These are phyloP conservation scores for Otolemur crassicaudatus DNA, from an alignment of 2,797 vertebrate genomes.

Conservation along the genomic window DNA sequence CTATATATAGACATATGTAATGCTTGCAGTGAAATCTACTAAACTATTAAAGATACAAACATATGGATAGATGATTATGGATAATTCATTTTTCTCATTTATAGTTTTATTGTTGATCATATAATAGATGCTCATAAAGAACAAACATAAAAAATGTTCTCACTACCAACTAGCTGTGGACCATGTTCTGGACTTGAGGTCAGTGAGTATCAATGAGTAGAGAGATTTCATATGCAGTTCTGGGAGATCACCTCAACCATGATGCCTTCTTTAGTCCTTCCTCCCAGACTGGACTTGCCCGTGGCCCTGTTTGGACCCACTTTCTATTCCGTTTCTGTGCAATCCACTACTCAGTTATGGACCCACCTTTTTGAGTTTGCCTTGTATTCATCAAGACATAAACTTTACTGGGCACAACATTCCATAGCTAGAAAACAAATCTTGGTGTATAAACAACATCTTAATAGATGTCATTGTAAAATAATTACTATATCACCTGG, in stretches of 20 bases:
- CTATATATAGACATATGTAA: neutral
- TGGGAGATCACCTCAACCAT: neutral
- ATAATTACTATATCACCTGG: neutral
- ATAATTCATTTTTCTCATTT: neutral
- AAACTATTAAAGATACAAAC: neutral
- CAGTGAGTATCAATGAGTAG: neutral
- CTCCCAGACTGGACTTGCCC: neutral
- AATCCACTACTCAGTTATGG: neutral
- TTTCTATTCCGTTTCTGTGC: neutral
- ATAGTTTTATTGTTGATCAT: neutral
- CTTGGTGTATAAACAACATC: neutral
- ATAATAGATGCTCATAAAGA: neutral
- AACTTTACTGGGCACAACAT: neutral
- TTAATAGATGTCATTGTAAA: neutral
- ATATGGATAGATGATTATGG: neutral
- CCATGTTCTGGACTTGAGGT: neutral
- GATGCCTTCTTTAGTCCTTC: neutral
- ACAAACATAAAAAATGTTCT: neutral
- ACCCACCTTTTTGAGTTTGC: neutral
- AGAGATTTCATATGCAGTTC: neutral
- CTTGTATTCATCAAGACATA: neutral
- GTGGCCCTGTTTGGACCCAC: neutral
- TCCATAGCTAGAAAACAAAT: neutral
- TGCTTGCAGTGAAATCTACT: neutral
- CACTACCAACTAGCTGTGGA: neutral